Conservation (phyloP, 2,888 invertebrate genomes). For the Cheilosia grossa region DNA sequence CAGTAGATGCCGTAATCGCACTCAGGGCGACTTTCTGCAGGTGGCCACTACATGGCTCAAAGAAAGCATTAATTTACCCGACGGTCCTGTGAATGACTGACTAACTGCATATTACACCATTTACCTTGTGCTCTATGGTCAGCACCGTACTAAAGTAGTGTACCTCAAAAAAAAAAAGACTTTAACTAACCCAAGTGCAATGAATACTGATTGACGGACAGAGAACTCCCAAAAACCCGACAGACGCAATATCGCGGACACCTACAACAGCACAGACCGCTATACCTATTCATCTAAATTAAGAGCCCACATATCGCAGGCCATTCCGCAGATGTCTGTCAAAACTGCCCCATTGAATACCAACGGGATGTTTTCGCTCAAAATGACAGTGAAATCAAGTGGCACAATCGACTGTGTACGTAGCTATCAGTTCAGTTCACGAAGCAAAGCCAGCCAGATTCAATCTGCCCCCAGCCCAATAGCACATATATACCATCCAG, state of each 20-base stretch:
- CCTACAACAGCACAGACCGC: neutral
- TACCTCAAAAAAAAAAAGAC: constrained; percentile 21
- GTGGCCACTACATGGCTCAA: too few relatives aligned
- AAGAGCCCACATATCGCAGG: constrained; percentile 65
- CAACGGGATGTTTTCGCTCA: constrained; percentile 37
- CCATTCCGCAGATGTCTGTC: constrained; percentile 66
- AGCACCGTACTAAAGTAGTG: neutral
- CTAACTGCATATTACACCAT: too few relatives aligned
- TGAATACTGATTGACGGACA: constrained; percentile 40
- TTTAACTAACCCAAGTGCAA: constrained; percentile 5
- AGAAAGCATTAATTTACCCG: too few relatives aligned
- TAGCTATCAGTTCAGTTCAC: neutral
- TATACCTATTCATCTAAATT: constrained; percentile 49
- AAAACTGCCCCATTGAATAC: constrained; percentile 63
- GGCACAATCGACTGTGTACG: constrained; percentile 13
- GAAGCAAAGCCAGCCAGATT: constrained; percentile 15
- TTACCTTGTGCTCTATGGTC: too few relatives aligned
- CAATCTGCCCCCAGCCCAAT: constrained; percentile 31
- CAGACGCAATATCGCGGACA: neutral
- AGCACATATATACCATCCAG: constrained; percentile 22
- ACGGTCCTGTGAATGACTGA: too few relatives aligned
- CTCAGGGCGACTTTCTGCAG: too few relatives aligned
- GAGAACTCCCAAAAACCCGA: neutral
- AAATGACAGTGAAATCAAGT: constrained; percentile 54
- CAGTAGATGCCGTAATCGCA: too few relatives aligned